Percentiles rank a stretch among this genome's conserved stretches.
Evolutionary conservation across 2,113 vertebrate species (phyloP).

Genomic region (Campylomormyrus numenius): DNA sequence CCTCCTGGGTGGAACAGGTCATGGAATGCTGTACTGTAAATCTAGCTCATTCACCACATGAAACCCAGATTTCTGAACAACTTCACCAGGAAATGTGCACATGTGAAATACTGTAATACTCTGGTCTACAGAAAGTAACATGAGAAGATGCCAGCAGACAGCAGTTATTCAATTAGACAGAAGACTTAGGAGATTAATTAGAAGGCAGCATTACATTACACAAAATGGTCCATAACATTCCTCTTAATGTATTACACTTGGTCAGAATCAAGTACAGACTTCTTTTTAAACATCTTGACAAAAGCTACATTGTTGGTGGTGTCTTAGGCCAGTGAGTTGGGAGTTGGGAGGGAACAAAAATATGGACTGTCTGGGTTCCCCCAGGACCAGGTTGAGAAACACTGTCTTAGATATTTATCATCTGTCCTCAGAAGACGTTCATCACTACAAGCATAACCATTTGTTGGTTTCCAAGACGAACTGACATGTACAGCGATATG

Average conservation of each 20-base stretch:
- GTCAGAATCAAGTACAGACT: neutral
- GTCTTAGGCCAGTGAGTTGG: neutral
- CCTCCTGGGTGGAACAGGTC: conserved; percentile 33
- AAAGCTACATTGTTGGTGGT: neutral
- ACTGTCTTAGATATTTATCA: neutral
- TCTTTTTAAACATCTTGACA: neutral
- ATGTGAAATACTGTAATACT: neutral
- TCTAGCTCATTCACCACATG: neutral
- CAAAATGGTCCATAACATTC: neutral
- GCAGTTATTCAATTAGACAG: neutral
- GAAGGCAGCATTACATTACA: neutral
- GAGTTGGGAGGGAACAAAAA: neutral
- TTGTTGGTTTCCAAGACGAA: neutral
- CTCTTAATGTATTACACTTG: neutral
- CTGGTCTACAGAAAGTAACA: neutral
- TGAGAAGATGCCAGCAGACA: neutral
- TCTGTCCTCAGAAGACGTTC: neutral
- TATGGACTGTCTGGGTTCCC: neutral
- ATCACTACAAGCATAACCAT: neutral
- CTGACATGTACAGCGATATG: neutral
- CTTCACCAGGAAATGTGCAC: neutral
- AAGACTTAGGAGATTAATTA: neutral
- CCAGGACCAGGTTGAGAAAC: neutral
- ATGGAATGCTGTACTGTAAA: neutral
- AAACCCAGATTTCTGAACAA: neutral